Evolutionary conservation across 1,140 invertebrate genomes (phyloP).

Genomic region (Pseudomyrmex concolor): DNA sequence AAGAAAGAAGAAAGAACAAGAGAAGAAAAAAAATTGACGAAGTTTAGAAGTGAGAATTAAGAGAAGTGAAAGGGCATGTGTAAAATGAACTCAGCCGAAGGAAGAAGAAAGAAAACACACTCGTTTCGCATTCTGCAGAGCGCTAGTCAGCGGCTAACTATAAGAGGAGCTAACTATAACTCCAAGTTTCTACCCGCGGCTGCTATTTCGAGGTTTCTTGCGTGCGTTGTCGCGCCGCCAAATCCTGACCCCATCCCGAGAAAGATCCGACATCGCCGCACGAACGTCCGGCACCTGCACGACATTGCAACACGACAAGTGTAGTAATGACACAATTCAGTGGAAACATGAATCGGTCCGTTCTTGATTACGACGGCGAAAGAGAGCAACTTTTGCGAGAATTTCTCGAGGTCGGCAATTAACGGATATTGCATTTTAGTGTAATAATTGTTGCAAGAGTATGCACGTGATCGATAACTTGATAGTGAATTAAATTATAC

Average conservation of each 20-base stretch:
- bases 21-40: background rate
- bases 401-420: background rate
- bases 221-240: conserved; percentile 76
- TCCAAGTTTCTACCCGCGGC: conserved; percentile 73
- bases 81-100: conserved; percentile 57
- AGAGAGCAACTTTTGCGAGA: too few species aligned
- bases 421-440: background rate
- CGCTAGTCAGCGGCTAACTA: conserved; percentile 79
- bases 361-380: too few species aligned
- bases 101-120: conserved; percentile 63
- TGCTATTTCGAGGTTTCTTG: conserved; percentile 75
- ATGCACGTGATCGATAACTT: background rate
- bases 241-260: conserved; percentile 67
- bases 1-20: too few species aligned
- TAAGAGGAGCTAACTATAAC: conserved; percentile 82
- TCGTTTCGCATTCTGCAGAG: conserved; percentile 79
- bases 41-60: conserved; percentile 5
- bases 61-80: background rate
- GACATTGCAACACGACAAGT: background rate
- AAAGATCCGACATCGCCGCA: conserved; percentile 11
- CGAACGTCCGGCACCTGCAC: background rate
- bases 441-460: background rate
- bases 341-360: background rate
- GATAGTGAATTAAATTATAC: background rate
- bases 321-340: background rate